Percentiles rank a stretch among this genome's conserved stretches.
Evolutionary conservation across 1,140 invertebrate species (phyloP).

Genomic region (Ceratosolen solmsi): DNA sequence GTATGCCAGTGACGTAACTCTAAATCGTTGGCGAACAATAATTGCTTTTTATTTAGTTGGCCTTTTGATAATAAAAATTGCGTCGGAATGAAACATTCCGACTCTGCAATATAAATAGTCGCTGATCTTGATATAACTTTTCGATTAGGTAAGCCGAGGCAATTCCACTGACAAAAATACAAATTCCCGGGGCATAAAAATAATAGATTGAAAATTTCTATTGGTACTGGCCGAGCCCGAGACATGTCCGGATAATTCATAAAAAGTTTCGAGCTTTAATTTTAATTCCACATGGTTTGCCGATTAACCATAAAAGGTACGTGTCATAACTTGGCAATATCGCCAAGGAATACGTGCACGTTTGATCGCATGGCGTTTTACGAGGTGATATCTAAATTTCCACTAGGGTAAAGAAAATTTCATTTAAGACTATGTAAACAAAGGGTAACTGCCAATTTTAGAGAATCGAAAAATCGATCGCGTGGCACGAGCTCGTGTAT

Average conservation of each 20-base stretch:
- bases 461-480: constrained; percentile 16
- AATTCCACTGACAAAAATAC: background rate
- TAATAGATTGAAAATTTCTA: background rate
- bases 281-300: background rate
- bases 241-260: background rate
- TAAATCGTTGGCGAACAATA: too few relatives aligned
- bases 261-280: background rate
- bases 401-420: background rate
- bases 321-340: background rate
- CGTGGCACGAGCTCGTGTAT: background rate
- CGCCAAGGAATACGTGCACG: background rate
- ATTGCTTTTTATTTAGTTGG: too few relatives aligned
- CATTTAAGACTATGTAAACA: constrained; percentile 3
- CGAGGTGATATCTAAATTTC: background rate
- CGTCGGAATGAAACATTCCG: too few relatives aligned
- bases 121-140: too few relatives aligned
- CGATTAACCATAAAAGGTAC: background rate
- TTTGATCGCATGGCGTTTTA: background rate
- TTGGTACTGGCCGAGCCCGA: background rate
- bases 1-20: too few relatives aligned
- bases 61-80: too few relatives aligned
- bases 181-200: background rate
- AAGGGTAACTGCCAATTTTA: constrained; percentile 4
- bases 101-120: too few relatives aligned
- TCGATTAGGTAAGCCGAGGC: background rate